These are phyloP conservation scores for Psilopsiagon aymara DNA, from an alignment of 2,113 vertebrate genomes.

Conservation along the genomic window DNA sequence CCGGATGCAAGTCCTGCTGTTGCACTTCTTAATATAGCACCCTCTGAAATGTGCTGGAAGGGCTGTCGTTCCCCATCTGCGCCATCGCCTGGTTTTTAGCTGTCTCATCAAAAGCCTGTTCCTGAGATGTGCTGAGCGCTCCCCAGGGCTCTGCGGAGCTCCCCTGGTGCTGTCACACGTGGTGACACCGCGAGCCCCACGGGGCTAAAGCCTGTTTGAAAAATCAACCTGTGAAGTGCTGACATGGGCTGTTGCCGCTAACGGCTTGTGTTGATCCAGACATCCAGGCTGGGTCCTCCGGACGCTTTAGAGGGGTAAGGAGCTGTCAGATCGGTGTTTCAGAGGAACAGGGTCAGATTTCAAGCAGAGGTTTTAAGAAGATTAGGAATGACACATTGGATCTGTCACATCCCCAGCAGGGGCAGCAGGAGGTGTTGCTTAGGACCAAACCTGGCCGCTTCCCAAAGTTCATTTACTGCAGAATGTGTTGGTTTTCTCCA, in stretches of 20 bases:
- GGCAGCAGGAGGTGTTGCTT: background rate
- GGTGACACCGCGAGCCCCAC: background rate
- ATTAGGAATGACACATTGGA: background rate
- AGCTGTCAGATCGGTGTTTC: background rate
- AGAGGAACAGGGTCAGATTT: background rate
- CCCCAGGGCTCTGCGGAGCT: background rate
- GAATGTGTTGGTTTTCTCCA: background rate
- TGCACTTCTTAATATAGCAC: slow-evolving; percentile 30
- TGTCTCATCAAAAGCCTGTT: slow-evolving; percentile 17
- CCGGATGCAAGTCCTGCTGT: background rate
- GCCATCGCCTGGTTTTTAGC: background rate
- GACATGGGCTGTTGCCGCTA: rapidly evolving
- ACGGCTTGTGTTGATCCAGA: background rate
- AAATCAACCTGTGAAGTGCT: background rate
- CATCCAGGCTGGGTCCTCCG: rapidly evolving
- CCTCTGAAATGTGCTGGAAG: slow-evolving; percentile 9
- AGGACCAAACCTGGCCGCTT: background rate
- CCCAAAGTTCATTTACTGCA: background rate
- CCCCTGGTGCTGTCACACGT: background rate
- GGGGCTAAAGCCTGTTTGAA: background rate
- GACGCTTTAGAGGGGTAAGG: background rate
- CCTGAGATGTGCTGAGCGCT: background rate
- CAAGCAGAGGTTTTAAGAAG: background rate
- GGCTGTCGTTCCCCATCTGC: background rate
- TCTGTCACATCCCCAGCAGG: background rate